Conservation (phyloP, 2,113 vertebrate genomes). For the Dendrocopos noguchii region DNA sequence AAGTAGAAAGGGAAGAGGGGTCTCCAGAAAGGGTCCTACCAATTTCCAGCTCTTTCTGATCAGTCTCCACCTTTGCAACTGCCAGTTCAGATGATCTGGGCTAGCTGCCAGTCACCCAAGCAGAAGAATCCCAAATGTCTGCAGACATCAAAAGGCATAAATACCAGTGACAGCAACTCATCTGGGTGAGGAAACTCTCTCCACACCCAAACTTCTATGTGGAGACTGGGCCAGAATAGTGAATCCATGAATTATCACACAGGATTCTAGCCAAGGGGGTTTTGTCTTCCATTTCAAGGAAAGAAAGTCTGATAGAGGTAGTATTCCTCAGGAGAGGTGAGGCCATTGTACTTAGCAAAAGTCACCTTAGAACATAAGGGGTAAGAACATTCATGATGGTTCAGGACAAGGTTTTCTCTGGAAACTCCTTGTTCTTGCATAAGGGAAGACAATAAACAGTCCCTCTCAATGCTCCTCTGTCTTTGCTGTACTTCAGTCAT, state of each 20-base stretch:
- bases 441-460: background rate
- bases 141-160: constrained; percentile 40
- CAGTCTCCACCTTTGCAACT: constrained; percentile 34
- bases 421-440: background rate
- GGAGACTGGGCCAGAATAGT: background rate
- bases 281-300: background rate
- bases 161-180: background rate
- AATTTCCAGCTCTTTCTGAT: background rate
- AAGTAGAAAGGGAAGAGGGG: background rate
- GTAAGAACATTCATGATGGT: background rate
- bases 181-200: background rate
- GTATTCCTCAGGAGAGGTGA: background rate
- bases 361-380: background rate
- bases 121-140: constrained; percentile 45
- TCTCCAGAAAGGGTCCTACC: background rate
- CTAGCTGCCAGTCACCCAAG: constrained; percentile 27
- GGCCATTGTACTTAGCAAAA: background rate
- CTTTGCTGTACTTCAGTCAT: background rate
- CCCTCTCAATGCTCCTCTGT: background rate
- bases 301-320: background rate
- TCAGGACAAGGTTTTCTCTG: background rate
- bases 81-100: constrained; percentile 8
- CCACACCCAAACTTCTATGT: background rate
- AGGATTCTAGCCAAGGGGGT: background rate
- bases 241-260: background rate